Evolutionary conservation across 2,113 vertebrate species (phyloP).

Genomic region (Paradisaea rubra): DNA sequence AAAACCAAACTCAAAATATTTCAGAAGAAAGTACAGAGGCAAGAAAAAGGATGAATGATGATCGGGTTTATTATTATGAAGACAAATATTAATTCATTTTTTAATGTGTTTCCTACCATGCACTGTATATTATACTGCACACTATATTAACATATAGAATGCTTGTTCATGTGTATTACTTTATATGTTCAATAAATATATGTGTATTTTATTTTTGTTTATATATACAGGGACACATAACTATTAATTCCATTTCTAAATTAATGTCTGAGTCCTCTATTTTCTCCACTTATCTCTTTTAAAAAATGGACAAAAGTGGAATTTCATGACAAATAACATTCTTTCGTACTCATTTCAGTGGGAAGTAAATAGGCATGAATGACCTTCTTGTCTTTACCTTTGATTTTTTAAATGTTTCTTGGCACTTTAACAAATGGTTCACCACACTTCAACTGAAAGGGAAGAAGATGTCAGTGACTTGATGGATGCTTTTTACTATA

Average conservation of each 20-base stretch:
- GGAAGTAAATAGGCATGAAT: slow-evolving; percentile 24
- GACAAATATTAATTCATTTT: neutral
- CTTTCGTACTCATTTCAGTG: neutral
- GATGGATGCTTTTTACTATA: neutral
- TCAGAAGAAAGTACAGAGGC: neutral
- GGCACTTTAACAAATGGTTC: slow-evolving; percentile 18
- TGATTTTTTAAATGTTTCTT: slow-evolving; percentile 15
- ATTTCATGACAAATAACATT: slow-evolving; percentile 5
- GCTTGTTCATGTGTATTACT: neutral
- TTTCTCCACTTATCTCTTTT: neutral
- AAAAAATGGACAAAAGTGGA: neutral
- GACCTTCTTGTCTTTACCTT: slow-evolving; percentile 29
- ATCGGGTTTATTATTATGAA: neutral
- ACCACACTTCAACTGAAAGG: neutral
- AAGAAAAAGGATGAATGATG: neutral
- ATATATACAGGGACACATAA: neutral
- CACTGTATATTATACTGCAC: neutral
- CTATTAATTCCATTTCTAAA: neutral
- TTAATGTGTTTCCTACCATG: fast-evolving
- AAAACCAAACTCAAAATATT: neutral
- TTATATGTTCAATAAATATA: neutral
- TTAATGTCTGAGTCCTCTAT: neutral
- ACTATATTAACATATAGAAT: neutral
- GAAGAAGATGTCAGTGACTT: slow-evolving; percentile 20
- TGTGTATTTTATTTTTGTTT: neutral